Conservation (phyloP, 2,797 vertebrate genomes). For the Pseudopleuronectes americanus region DNA sequence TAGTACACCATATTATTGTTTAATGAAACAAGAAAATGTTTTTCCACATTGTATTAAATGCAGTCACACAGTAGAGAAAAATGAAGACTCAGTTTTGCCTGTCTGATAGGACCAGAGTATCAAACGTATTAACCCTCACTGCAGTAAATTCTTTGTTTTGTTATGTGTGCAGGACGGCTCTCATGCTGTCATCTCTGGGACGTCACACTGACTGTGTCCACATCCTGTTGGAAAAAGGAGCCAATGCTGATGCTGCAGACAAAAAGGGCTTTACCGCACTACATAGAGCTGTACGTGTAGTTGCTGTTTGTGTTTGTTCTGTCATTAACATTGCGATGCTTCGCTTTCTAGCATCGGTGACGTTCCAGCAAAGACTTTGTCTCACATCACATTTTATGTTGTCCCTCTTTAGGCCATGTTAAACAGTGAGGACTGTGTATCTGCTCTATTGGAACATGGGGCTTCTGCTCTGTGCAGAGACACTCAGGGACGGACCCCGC, state of each 20-base stretch:
- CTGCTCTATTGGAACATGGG: constrained; percentile 93
- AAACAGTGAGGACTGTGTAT: constrained; percentile 91
- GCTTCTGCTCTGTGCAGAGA: constrained; percentile 93
- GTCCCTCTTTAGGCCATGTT: constrained; percentile 85
- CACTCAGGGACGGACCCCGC: constrained; percentile 90
- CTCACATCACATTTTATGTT: neutral
- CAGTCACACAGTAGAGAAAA: no score
- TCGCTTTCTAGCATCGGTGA: neutral
- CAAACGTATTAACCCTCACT: no score
- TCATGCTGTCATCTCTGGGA: constrained; percentile 94
- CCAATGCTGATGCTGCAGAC: constrained; percentile 90
- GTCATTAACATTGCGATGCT: neutral
- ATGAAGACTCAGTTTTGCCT: no score
- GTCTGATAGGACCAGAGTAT: no score
- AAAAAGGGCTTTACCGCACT: constrained; percentile 91
- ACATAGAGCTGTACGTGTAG: constrained; percentile 84
- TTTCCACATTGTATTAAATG: no score
- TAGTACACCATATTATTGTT: no score
- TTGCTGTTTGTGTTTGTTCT: neutral
- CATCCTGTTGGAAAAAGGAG: constrained; percentile 95
- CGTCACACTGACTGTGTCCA: constrained; percentile 93
- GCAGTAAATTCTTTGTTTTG: neutral
- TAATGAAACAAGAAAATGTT: no score
- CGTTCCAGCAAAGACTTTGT: no score
- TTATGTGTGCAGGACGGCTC: constrained; percentile 85